Conservation (phyloP, 2,888 invertebrate species). For the Eupithecia abbreviata region DNA sequence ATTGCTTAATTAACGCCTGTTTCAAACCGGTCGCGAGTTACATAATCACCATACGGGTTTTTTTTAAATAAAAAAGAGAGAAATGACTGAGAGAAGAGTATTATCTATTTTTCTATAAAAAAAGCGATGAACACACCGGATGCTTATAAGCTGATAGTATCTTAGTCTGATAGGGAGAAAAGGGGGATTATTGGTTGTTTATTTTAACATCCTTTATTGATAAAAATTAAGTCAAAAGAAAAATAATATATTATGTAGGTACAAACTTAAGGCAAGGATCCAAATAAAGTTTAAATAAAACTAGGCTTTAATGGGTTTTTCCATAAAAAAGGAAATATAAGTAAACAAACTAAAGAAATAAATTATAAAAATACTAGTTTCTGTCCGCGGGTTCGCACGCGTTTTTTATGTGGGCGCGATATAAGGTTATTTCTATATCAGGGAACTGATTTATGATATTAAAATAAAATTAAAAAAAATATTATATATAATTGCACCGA, state of each 20-base stretch:
- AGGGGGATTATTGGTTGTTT: too few relatives aligned
- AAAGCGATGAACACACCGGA: not conserved
- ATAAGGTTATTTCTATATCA: too few relatives aligned
- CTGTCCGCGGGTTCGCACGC: too few relatives aligned
- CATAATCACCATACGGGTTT: too few relatives aligned
- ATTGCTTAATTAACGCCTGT: too few relatives aligned
- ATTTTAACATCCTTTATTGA: too few relatives aligned
- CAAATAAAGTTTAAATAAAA: not conserved
- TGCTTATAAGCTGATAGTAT: not conserved
- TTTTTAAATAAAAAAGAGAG: not conserved
- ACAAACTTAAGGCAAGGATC: not conserved
- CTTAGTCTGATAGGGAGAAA: not conserved
- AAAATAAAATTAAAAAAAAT: too few relatives aligned
- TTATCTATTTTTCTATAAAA: not conserved
- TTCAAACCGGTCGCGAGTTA: too few relatives aligned
- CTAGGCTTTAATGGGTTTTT: not conserved
- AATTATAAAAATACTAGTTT: not conserved
- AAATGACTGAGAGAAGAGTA: not conserved
- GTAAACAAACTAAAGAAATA: not conserved
- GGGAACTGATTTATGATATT: too few relatives aligned
- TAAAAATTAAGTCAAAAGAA: not conserved
- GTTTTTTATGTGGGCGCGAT: too few relatives aligned
- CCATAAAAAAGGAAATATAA: not conserved
- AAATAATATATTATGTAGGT: not conserved
- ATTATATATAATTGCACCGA: too few relatives aligned